Base-by-base conservation (phyloP, 2,113 vertebrate genomes). In the Hystrix cristata region DNA sequence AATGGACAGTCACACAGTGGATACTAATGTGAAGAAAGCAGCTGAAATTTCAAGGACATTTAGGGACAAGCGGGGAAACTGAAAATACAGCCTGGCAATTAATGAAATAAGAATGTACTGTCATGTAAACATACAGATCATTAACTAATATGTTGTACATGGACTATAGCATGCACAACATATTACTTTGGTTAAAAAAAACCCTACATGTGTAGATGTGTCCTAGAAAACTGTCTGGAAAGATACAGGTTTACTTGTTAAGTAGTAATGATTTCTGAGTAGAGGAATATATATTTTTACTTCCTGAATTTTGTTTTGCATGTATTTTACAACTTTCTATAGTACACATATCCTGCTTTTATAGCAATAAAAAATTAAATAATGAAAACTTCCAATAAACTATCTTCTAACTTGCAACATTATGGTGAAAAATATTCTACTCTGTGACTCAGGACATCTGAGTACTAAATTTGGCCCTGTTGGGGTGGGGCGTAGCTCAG, bases 271-370 rank as follows among this genome's bases (percentile, higher is more conserved):
- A 94, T 69, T 78, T 92, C 53, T 79, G 76, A 60, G 82, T 71
- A 46, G 11, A 83, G 7, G 21, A 59, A 59, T 12, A 76, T 29
- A 38, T 13, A 19, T 59, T 78, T 90, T 64, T 23, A n/a, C 55
- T 85, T 67, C 60, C 65, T 59, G n/a, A 91, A 9, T 67, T 91
- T 57, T 84, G 78, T 13, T 29, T 95, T 85, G 86, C 55, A 71
- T 53, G 9, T 15, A 89, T 84, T 87, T 85, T 57, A 53, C 60
- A 95, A 62, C n/a, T 62, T 76, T 69, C 59, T 82, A 67, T 23
- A 69, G 31, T n/a, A 69, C 31, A 72, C 21, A 57, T 31, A 53
- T n/a, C 51, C 46, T 48, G 9, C 13, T 79, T 88, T 72, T 34
- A 72, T 15, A 71, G 55, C 38, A 59, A 87, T 15, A 74, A 12